Percentiles rank a stretch among this genome's conserved stretches.
These are phyloP conservation scores for Erinaceus europaeus DNA, from an alignment of 2,113 vertebrate species.

Conservation along the genomic window DNA sequence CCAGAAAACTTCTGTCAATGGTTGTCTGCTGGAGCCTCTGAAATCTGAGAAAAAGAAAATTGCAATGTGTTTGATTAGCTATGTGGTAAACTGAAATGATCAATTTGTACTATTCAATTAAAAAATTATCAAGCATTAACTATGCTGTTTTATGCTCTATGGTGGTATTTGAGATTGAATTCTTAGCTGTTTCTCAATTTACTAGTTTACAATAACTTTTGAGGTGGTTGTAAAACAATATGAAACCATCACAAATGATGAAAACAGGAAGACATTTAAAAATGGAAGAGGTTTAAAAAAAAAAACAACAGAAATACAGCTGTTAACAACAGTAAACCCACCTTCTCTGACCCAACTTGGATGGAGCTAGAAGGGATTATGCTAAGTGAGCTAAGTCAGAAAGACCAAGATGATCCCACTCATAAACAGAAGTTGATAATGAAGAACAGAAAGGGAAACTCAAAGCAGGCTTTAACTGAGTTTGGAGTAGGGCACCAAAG, in stretches of 20 bases:
- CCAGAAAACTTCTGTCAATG: not conserved
- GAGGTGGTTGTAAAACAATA: not conserved
- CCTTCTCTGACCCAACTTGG: no score
- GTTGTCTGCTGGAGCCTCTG: not conserved
- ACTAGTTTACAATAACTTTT: not conserved
- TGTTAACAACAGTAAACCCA: no score
- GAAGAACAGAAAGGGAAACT: no score
- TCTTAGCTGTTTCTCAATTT: not conserved
- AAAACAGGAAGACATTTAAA: not conserved
- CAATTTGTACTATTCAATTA: not conserved
- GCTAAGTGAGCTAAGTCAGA: no score
- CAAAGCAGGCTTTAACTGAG: no score
- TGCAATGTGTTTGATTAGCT: not conserved
- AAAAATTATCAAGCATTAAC: not conserved
- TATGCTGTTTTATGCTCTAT: not conserved
- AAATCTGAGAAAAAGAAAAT: not conserved
- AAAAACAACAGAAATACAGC: no score
- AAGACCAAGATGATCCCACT: no score
- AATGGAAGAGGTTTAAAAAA: no score
- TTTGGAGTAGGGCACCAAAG: no score
- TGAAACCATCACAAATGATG: not conserved
- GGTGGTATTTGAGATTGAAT: not conserved
- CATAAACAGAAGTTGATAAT: no score
- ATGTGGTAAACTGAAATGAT: not conserved
- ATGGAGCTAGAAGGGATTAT: no score